Base-by-base conservation (phyloP, 92 coral and sea anemone genomes). In the Bergia puertoricense region DNA sequence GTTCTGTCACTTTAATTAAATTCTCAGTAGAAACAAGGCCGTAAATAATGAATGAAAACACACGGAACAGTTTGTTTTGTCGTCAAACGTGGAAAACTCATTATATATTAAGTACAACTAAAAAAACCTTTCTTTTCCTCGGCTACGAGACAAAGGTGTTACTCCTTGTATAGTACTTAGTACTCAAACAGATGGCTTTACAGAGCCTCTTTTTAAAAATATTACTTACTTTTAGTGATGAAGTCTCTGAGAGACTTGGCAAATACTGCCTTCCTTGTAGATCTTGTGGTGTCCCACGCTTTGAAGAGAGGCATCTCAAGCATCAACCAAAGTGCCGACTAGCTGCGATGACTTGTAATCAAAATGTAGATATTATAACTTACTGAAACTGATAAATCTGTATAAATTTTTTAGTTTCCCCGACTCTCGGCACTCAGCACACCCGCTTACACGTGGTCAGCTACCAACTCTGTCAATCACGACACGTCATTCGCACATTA, bases 191-290 rank as follows among this genome's bases (percentile, higher is more conserved):
- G 72, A 66, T 66, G 72, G 14, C 30, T 66, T 66, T 14, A 15
- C 72, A 66, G 72, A 66, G 72, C 72, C 72, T 66, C 72, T 6
- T 66, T 66, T 66, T 66, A 66, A 66, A 66, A 66, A 30, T 66
- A 66, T 15, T 66, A 66, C 72, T 66, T 66, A 66, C 72, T 66
- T 66, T 66, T 66, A 16, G 72, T 6, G 20, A 66, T n/a, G 72
- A 66, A 66, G 72, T 66, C 72, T 66, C 72, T 66, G 72, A 66
- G 72, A 66, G 72, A 66, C 72, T 66, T 66, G 72, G 22, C 72
- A 66, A 66, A 66, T 66, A 66, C 72, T 66, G 72, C 72, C 72
- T 66, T 66, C 72, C 72, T 15, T 66, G 72, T 66, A 66, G 14
- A 66, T 66, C 72, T 66, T 66, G 72, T 66, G 9, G 72, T 66